Evolutionary conservation across 1,140 invertebrate genomes (phyloP), one percentile per base, ranked within the genome.

Genomic region (Trachymyrmex septentrionalis): DNA sequence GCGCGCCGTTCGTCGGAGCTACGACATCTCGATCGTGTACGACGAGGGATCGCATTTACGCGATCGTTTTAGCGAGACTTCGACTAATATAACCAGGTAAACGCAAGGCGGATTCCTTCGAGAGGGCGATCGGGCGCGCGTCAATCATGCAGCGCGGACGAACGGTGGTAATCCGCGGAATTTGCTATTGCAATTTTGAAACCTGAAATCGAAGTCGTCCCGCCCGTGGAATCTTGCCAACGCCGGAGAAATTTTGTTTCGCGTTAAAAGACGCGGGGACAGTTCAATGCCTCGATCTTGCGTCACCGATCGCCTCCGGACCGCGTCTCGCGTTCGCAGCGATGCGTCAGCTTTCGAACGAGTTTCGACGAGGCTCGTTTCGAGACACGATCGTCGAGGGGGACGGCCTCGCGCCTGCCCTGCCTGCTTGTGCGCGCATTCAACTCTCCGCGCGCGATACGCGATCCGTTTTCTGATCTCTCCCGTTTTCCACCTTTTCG

Each of bases 401-500:
- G 76, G 82, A 75, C 88, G 86, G 72, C 64, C 61, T 78, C 76
- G 80, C 30, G 81, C 72, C 57, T 30, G 30, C 30, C 1, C 30
- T 34, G 81, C 72, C 50, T 73, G 81, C 72, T 34, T 67, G n/a
- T 71, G 87, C 87, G 81, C 55, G 87, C 90, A 66, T 91, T 87
- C 34, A 91, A 89, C 73, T 91, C 90, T 85, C 90, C 90, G 63
- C 48, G 78, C 50, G 67, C 53, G 69, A 63, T 75, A 63, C 63
- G 67, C 64, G 63, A 76, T 50, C 53, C 59, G 34, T n/a, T n/a
- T n/a, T n/a, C n/a, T 55, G 24, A 30, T 72, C 67, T 44, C 55
- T 59, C 30, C n/a, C 16, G 44, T n/a, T n/a, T n/a, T 57, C 57
- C 48, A 24, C 30, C 30, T 34, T 34, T 34, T 5, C n/a, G 27